These are phyloP conservation scores for Corythaixoides concolor DNA, from an alignment of 2,113 vertebrate genomes.

Conservation along the genomic window DNA sequence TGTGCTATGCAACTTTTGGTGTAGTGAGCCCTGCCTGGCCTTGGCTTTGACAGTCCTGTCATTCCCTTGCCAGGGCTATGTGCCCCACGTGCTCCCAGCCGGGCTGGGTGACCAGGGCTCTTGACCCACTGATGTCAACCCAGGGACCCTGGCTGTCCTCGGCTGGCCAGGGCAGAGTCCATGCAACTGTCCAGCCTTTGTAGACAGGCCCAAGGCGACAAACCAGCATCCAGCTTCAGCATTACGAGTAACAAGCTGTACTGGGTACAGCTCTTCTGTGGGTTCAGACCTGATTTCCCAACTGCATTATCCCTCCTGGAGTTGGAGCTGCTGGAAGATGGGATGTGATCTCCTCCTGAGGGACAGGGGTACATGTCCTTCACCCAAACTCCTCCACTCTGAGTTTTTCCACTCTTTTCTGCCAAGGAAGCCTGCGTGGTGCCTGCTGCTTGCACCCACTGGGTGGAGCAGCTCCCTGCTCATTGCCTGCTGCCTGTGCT, in stretches of 20 bases:
- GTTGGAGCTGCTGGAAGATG: not conserved
- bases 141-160: rapidly evolving
- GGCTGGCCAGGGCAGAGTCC: not conserved
- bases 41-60: rapidly evolving
- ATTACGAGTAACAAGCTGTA: not conserved
- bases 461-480: conserved; percentile 45
- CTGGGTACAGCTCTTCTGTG: not conserved
- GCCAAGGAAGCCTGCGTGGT: not conserved
- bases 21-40: not conserved
- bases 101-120: rapidly evolving
- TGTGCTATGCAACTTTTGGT: not conserved
- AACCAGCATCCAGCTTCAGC: not conserved
- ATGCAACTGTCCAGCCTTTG: not conserved
- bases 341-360: not conserved
- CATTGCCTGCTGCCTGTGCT: not conserved
- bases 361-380: not conserved
- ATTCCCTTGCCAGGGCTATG: not conserved
- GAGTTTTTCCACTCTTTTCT: not conserved
- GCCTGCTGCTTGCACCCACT: conserved; percentile 18
- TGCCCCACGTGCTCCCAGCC: not conserved
- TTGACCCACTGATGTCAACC: not conserved
- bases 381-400: not conserved
- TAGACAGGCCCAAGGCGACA: not conserved
- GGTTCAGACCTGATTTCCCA: not conserved
- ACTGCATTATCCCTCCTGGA: not conserved